Percentiles rank a stretch among this genome's conserved stretches.
Conservation (phyloP, 2,797 vertebrate species). For the Argyrosomus regius region DNA sequence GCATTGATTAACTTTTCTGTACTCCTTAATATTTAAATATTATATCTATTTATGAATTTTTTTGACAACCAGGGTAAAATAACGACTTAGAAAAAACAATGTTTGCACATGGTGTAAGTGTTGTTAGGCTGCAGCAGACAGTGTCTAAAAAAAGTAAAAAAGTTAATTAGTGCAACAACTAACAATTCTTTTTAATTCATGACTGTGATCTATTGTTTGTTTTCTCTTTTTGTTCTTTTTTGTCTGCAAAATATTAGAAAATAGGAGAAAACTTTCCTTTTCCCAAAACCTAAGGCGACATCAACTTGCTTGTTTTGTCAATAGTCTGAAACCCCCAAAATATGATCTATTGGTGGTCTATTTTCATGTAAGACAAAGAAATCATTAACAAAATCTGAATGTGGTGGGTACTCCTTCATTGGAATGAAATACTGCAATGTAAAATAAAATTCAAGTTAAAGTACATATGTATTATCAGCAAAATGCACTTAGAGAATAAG, state of each 20-base stretch:
- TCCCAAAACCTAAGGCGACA: background rate
- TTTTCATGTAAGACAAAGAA: background rate
- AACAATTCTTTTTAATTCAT: background rate
- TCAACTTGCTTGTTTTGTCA: background rate
- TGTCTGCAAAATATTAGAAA: background rate
- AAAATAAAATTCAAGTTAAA: background rate
- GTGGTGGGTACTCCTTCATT: too few species aligned
- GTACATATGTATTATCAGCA: background rate
- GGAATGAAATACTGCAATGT: background rate
- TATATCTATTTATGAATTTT: background rate
- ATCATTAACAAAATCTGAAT: background rate
- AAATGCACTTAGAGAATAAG: background rate
- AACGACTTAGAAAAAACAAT: background rate
- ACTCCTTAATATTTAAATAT: background rate
- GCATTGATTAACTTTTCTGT: background rate
- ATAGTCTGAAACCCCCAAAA: background rate
- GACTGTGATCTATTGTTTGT: background rate
- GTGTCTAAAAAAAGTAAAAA: background rate
- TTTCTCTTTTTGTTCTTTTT: background rate
- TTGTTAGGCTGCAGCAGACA: background rate
- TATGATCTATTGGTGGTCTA: background rate
- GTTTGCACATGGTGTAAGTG: background rate
- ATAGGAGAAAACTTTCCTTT: background rate
- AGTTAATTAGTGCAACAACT: background rate
- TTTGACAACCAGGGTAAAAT: background rate